These are phyloP conservation scores for Phortica okadai DNA, from an alignment of 2,888 invertebrate genomes.

Conservation along the genomic window DNA sequence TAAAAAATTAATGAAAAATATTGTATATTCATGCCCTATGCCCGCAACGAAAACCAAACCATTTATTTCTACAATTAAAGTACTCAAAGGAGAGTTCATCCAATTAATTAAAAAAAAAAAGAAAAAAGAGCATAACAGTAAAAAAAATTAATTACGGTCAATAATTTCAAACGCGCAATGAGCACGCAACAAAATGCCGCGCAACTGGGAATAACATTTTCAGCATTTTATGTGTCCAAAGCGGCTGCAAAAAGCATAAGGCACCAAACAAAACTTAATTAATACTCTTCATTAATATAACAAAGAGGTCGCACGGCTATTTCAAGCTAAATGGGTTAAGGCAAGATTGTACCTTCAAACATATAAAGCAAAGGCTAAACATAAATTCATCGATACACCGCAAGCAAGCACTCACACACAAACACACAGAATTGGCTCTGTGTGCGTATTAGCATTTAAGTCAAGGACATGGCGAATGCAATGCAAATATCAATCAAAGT, in stretches of 20 bases:
- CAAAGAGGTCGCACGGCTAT: background rate
- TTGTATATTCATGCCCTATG: too few relatives aligned
- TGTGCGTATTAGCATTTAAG: background rate
- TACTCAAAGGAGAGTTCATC: conserved; percentile 5
- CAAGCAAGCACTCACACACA: background rate
- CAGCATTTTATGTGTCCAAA: background rate
- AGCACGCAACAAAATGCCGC: conserved; percentile 16
- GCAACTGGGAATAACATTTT: conserved; percentile 16
- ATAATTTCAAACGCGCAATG: background rate
- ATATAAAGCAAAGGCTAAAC: background rate
- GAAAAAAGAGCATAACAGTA: background rate
- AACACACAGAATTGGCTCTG: background rate
- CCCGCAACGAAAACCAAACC: background rate
- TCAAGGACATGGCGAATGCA: background rate
- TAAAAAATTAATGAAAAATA: too few relatives aligned
- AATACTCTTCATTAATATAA: background rate
- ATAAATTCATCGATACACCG: background rate
- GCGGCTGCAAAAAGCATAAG: background rate
- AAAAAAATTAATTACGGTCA: background rate
- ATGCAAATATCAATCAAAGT: background rate
- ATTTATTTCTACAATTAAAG: conserved; percentile 4
- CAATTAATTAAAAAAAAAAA: conserved; percentile 28
- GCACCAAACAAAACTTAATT: conserved; percentile 5
- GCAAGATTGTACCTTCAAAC: background rate
- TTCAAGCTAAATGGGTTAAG: background rate